Percentiles rank a stretch among this genome's conserved stretches.
These are phyloP conservation scores for Drosophila orosa DNA, from an alignment of 1,140 invertebrate genomes.

Conservation along the genomic window DNA sequence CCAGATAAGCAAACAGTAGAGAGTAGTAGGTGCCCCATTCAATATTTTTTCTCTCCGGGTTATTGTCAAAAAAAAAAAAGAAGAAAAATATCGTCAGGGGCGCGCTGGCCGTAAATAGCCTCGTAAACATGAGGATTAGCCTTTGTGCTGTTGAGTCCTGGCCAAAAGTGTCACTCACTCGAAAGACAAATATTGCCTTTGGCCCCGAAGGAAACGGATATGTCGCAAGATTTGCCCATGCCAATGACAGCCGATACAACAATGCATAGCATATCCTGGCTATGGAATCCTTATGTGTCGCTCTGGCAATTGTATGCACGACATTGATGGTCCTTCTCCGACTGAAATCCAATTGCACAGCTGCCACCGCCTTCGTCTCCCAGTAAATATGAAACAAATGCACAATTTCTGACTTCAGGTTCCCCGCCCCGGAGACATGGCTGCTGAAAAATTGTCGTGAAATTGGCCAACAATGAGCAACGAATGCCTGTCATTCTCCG, in stretches of 20 bases:
- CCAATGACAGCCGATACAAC: conserved; percentile 19
- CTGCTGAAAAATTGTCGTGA: conserved; percentile 78
- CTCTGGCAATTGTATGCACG: conserved; percentile 78
- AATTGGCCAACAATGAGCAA: conserved; percentile 76
- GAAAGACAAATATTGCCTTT: conserved; percentile 76
- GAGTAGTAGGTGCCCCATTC: conserved; percentile 27
- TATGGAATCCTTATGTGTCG: conserved; percentile 72
- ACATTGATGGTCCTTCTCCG: conserved; percentile 66
- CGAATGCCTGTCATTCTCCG: conserved; percentile 62
- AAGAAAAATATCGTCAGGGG: conserved; percentile 71
- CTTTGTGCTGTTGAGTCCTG: conserved; percentile 56
- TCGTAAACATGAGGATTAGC: conserved; percentile 80
- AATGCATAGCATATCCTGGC: conserved; percentile 63
- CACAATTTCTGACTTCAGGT: conserved; percentile 61
- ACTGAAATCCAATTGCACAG: conserved; percentile 73
- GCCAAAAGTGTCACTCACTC: conserved; percentile 80
- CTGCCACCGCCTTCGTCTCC: conserved; percentile 31
- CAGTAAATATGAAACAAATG: conserved; percentile 80
- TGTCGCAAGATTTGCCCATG: conserved; percentile 74
- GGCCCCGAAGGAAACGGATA: conserved; percentile 70
- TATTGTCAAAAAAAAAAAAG: conserved; percentile 48
- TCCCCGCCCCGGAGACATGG: conserved; percentile 41
- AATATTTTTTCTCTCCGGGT: conserved; percentile 52
- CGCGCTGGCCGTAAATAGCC: conserved; percentile 72
- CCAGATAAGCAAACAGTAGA: conserved; percentile 75